These are phyloP conservation scores for Sphinx pinastri DNA, from an alignment of 2,888 invertebrate genomes.

Conservation along the genomic window DNA sequence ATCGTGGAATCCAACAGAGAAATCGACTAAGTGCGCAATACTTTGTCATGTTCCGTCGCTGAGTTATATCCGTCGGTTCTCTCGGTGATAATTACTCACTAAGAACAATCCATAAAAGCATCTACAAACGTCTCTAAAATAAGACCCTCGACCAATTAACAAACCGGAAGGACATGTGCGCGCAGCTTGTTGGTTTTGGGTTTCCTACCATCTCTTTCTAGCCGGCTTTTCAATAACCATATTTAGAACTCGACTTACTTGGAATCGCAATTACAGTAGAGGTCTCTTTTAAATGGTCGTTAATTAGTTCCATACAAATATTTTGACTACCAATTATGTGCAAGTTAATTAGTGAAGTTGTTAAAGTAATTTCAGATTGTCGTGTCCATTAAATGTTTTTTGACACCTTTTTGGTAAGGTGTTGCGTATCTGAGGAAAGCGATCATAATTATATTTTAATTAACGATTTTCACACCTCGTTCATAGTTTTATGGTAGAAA, in stretches of 20 bases:
- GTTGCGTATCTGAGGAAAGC: not conserved
- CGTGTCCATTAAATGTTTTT: conserved; percentile 17
- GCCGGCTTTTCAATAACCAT: conserved; percentile 1
- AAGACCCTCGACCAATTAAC: conserved; percentile 53
- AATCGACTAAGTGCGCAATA: not conserved
- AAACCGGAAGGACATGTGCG: conserved; percentile 69
- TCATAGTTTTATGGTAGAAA: not conserved
- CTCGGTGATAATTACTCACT: conserved; percentile 7
- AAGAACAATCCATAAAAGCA: conserved; percentile 15
- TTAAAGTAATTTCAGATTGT: conserved; percentile 35
- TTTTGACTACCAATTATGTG: conserved; percentile 46
- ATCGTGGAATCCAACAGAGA: not conserved
- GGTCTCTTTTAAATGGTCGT: not conserved
- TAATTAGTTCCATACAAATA: conserved; percentile 44
- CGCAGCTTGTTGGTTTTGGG: conserved; percentile 67
- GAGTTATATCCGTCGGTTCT: conserved; percentile 4
- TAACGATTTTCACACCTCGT: not conserved
- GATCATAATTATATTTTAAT: not conserved
- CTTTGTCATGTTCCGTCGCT: not conserved
- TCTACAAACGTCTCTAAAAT: conserved; percentile 11
- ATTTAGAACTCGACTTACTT: not conserved
- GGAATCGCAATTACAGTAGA: not conserved
- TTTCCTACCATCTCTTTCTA: conserved; percentile 43
- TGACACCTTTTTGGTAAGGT: not conserved
- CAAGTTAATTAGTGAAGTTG: conserved; percentile 45